Percentiles rank a stretch among this genome's conserved stretches.
phyloP scores from a whole-genome alignment of 2,797 vertebrate genomes.

The Diplodus sargus region DNA sequence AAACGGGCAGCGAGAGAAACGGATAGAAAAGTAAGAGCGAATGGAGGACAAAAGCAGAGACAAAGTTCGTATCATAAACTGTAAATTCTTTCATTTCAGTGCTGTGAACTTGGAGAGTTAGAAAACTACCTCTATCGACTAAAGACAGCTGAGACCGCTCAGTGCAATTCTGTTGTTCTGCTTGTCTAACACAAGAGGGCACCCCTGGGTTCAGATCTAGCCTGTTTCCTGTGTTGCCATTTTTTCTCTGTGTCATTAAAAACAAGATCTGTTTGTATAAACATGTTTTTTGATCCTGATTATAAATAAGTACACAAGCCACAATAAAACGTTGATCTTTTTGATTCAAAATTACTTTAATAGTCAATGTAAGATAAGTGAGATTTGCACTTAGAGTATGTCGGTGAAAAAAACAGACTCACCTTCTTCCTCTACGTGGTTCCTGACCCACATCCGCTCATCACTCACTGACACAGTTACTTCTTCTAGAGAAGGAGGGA shows the following conservation, averaged over 20 bases:
- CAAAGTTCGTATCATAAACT: background rate
- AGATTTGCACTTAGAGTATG: conserved; percentile 6
- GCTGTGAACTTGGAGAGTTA: background rate
- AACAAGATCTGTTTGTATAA: background rate
- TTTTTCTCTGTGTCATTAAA: background rate
- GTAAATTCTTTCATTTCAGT: too few relatives aligned
- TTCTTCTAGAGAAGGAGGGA: conserved; percentile 90
- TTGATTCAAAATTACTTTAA: conserved; percentile 1
- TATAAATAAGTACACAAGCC: background rate
- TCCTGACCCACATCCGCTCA: conserved; percentile 90
- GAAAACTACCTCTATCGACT: background rate
- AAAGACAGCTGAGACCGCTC: background rate
- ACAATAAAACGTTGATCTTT: background rate
- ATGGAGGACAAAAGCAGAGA: background rate
- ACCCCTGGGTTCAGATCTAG: background rate
- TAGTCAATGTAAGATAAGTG: background rate
- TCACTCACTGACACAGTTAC: conserved; percentile 88
- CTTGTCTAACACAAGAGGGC: background rate
- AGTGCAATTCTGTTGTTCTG: background rate
- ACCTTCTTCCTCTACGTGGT: conserved; percentile 92
- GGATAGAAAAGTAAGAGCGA: conserved; percentile 2
- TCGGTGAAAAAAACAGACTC: conserved; percentile 8
- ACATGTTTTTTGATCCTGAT: background rate
- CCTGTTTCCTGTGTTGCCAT: background rate
- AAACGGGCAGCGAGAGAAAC: conserved; percentile 2